Percentiles rank a stretch among this genome's conserved stretches.
These are phyloP conservation scores for Apodemia mormo DNA, from an alignment of 2,888 invertebrate species.

Conservation along the genomic window DNA sequence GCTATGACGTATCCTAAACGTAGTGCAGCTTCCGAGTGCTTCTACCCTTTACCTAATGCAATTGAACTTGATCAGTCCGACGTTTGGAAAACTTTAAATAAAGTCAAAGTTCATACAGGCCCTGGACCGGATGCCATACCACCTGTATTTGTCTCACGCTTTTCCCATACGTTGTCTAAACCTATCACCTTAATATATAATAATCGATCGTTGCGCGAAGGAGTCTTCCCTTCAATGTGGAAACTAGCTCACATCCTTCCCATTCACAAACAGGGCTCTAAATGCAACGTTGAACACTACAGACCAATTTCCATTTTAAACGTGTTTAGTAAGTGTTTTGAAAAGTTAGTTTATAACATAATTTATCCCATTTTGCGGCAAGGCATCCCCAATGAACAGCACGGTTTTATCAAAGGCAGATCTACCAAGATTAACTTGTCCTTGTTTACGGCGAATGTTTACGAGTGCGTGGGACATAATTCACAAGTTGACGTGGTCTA, in stretches of 20 bases:
- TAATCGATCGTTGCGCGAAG: slow-evolving; percentile 7
- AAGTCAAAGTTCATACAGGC: slow-evolving; percentile 4
- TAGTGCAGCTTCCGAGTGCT: background rate
- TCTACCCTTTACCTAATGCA: background rate
- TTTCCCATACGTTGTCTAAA: background rate
- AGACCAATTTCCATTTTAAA: slow-evolving; percentile 11
- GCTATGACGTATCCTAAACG: background rate
- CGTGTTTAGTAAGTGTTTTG: slow-evolving; percentile 1
- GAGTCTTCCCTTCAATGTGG: slow-evolving; percentile 18
- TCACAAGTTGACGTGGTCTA: slow-evolving; percentile 31
- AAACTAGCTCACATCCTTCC: slow-evolving; percentile 20
- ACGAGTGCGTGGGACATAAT: slow-evolving; percentile 18
- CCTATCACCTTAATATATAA: slow-evolving; percentile 6
- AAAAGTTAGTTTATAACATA: slow-evolving; percentile 11
- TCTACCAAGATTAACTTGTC: slow-evolving; percentile 21
- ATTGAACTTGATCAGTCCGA: background rate
- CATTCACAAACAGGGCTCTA: slow-evolving; percentile 20
- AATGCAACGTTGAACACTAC: slow-evolving; percentile 13
- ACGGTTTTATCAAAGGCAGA: slow-evolving; percentile 18
- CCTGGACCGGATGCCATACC: slow-evolving; percentile 20
- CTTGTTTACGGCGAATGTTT: background rate
- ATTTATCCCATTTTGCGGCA: background rate
- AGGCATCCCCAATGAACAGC: background rate
- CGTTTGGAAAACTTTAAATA: background rate
- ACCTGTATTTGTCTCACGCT: background rate